phyloP scores from a whole-genome alignment of 37 sponge, comb jelly and placozoan species.

The Axinella damicornis region DNA sequence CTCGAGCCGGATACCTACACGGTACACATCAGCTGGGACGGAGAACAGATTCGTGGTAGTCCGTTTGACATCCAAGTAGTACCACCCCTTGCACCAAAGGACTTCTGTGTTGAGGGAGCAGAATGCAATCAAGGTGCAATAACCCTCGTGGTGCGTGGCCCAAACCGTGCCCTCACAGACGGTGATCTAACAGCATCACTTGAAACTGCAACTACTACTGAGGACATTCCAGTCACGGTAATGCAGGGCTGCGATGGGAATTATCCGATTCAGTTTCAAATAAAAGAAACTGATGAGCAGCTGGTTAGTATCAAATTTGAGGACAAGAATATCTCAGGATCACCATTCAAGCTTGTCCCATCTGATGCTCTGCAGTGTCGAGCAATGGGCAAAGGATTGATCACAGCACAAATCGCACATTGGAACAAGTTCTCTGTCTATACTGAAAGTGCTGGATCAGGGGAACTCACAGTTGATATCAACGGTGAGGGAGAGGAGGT shows the following conservation, averaged over 20 bases:
- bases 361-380: constrained; percentile 53
- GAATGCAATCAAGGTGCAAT: constrained; percentile 49
- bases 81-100: constrained; percentile 5
- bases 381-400: constrained; percentile 76
- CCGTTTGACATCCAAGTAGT: constrained; percentile 69
- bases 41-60: constrained; percentile 63
- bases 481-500: constrained; percentile 66
- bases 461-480: constrained; percentile 68
- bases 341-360: constrained; percentile 70
- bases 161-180: constrained; percentile 32
- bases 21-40: constrained; percentile 69
- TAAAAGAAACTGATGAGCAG: constrained; percentile 29
- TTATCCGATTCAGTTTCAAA: constrained; percentile 30
- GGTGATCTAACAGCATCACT: constrained; percentile 14
- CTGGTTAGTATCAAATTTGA: constrained; percentile 58
- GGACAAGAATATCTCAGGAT: constrained; percentile 64
- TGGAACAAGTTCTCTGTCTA: constrained; percentile 65
- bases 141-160: constrained; percentile 68
- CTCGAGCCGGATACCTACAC: constrained; percentile 50
- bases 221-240: background rate
- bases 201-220: too few relatives aligned
- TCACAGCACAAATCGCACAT: constrained; percentile 20
- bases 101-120: constrained; percentile 56
- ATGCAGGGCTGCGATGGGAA: background rate
- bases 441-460: constrained; percentile 80